These are phyloP conservation scores for Dicentrarchus labrax DNA, from an alignment of 2,113 vertebrate genomes.

Conservation along the genomic window DNA sequence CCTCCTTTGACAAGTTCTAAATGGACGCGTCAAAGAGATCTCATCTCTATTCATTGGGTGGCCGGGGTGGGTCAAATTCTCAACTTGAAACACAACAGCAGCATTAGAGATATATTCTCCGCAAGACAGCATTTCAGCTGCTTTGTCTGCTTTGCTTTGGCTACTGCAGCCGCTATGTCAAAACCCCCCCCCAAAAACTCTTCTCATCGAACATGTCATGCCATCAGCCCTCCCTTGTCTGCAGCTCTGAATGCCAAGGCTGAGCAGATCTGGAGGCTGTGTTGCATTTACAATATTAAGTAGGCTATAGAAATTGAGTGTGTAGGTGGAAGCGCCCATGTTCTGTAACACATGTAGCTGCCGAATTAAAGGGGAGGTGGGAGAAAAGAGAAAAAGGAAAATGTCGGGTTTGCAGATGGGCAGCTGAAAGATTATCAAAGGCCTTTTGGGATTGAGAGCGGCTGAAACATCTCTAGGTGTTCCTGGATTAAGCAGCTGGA, in stretches of 20 bases:
- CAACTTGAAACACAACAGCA: slow-evolving; percentile 33
- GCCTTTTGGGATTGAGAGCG: slow-evolving; percentile 59
- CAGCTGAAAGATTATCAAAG: slow-evolving; percentile 66
- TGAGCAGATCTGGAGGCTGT: slow-evolving; percentile 72
- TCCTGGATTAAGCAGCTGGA: slow-evolving; percentile 50
- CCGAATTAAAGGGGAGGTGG: slow-evolving; percentile 51
- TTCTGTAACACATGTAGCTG: slow-evolving; percentile 75
- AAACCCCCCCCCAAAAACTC: not conserved
- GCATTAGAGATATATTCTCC: not conserved
- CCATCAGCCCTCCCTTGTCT: slow-evolving; percentile 33
- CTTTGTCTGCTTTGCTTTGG: slow-evolving; percentile 36
- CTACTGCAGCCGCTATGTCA: slow-evolving; percentile 10
- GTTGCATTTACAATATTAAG: slow-evolving; percentile 79
- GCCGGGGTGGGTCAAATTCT: slow-evolving; percentile 35
- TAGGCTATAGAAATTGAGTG: slow-evolving; percentile 75
- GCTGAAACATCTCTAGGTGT: slow-evolving; percentile 53
- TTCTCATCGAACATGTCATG: slow-evolving; percentile 48
- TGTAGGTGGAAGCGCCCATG: slow-evolving; percentile 81
- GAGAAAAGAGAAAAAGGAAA: slow-evolving; percentile 13
- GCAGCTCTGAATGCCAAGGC: slow-evolving; percentile 71
- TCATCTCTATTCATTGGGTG: slow-evolving; percentile 34
- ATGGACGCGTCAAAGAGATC: slow-evolving; percentile 55
- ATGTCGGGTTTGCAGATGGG: slow-evolving; percentile 63
- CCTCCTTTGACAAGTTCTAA: slow-evolving; percentile 44
- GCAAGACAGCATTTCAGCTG: slow-evolving; percentile 10